Conservation (phyloP, 2,888 invertebrate species). For the Drosophila meridiana region DNA sequence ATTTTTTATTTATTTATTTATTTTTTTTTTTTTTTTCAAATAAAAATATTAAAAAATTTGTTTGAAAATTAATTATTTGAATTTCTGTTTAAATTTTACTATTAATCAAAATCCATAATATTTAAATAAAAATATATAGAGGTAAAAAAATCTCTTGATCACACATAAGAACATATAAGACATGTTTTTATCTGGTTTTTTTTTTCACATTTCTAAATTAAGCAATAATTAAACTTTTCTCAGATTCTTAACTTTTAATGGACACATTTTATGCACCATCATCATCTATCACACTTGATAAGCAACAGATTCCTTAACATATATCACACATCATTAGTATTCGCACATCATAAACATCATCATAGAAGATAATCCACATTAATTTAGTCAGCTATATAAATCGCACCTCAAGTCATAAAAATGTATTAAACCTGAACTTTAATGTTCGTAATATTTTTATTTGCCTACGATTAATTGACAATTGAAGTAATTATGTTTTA, state of each 20-base stretch:
- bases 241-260: not conserved
- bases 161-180: not conserved
- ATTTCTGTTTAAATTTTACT: too few relatives aligned
- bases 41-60: too few relatives aligned
- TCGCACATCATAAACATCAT: not conserved
- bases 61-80: too few relatives aligned
- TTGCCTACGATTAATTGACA: not conserved
- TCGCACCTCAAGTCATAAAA: not conserved
- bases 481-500: not conserved
- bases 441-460: not conserved
- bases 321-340: slow-evolving; percentile 6
- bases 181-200: not conserved
- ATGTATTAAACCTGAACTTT: not conserved
- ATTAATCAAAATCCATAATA: too few relatives aligned
- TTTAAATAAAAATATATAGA: not conserved
- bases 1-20: too few relatives aligned
- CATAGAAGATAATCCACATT: not conserved
- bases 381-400: not conserved
- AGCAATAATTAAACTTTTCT: not conserved
- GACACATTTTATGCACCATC: not conserved
- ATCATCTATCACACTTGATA: not conserved
- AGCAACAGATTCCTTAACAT: not conserved
- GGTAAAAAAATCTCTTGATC: not conserved
- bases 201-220: not conserved
- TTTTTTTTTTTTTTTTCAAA: too few relatives aligned